These are phyloP conservation scores for Colius striatus DNA, from an alignment of 2,113 vertebrate species.

Conservation along the genomic window DNA sequence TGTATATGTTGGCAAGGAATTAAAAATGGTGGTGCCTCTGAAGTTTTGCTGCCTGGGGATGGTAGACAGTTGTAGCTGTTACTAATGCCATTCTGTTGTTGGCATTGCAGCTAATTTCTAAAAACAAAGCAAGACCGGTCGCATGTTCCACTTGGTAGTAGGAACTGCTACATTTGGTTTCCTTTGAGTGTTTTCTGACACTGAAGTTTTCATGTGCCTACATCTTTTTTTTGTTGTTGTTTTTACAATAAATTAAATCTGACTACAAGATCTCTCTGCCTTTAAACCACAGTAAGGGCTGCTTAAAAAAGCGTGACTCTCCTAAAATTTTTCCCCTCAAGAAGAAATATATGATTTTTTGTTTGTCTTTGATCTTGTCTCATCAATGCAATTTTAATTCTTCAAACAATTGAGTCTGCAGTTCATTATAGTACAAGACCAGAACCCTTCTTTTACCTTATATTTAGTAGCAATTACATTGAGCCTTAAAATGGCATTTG, in stretches of 20 bases:
- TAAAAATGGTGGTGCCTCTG: conserved; percentile 14
- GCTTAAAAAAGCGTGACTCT: neutral
- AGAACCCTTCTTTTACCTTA: conserved; percentile 14
- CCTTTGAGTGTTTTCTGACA: neutral
- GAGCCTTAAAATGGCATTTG: neutral
- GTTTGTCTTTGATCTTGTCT: conserved; percentile 34
- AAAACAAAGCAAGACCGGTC: neutral
- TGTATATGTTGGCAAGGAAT: neutral
- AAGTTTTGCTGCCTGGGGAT: conserved; percentile 17
- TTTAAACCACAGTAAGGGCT: neutral
- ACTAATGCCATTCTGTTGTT: neutral
- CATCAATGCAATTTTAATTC: conserved; percentile 42
- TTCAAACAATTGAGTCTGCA: conserved; percentile 47
- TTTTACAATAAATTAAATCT: conserved; percentile 33
- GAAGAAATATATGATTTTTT: conserved; percentile 44
- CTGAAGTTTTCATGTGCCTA: neutral
- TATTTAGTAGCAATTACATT: conserved; percentile 10
- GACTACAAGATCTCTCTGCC: neutral
- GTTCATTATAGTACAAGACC: conserved; percentile 26
- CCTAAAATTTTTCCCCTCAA: conserved; percentile 10
- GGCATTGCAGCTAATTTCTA: neutral
- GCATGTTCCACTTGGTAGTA: neutral
- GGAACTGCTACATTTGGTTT: neutral
- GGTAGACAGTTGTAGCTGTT: neutral
- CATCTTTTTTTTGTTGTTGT: neutral